Base-by-base conservation (phyloP, 2,797 vertebrate genomes). In the Parambassis ranga region DNA sequence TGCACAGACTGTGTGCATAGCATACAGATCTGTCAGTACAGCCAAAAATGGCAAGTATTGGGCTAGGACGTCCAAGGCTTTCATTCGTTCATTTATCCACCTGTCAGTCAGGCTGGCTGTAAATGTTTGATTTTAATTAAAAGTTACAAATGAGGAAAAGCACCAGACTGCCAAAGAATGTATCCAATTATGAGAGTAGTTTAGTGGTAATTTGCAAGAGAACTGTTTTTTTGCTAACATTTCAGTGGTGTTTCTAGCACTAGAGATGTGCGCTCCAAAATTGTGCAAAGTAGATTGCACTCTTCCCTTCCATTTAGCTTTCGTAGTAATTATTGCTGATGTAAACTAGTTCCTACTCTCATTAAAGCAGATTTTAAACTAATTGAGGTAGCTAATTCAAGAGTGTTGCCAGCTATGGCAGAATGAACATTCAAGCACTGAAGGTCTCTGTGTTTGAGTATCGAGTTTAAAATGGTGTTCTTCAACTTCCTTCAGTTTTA, bases 11-110 rank as follows among this genome's bases (percentile, higher is more conserved):
- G 37, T 78, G 87, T 87, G 82, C 55, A 20, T 74, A 55, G 86
- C 75, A 89, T 89, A 87, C 82, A 83, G 60, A 89, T 82, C 52
- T 44, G 60, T 48, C 71, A 68, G 50, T 73, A 43, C 83, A 41
- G 50, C 31, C 57, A 70, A 58, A 84, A 60, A 81, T 23, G 8
- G 36, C 42, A 46, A 39, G 65, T 51, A 60, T 33, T 65, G 24
- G n/a, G 61, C 65, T 57, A 7, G 27, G 36, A 65, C 58, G 38
- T 38, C 65, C 8, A 7, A 23, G 38, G 32, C 58, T 63, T 70
- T 55, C 19, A 43, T 58, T 74, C 43, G 27, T 57, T 64, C 24
- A 69, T 83, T 58, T 44, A 37, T 48, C 31, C 26, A 13, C 7
- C 61, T 18, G 28, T 69, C 68, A 62, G 37, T 77, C 60, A 47